Evolutionary conservation across 1,140 invertebrate genomes (phyloP), one percentile per base, ranked within the genome.

Genomic region (Drosophila watanabei): DNA sequence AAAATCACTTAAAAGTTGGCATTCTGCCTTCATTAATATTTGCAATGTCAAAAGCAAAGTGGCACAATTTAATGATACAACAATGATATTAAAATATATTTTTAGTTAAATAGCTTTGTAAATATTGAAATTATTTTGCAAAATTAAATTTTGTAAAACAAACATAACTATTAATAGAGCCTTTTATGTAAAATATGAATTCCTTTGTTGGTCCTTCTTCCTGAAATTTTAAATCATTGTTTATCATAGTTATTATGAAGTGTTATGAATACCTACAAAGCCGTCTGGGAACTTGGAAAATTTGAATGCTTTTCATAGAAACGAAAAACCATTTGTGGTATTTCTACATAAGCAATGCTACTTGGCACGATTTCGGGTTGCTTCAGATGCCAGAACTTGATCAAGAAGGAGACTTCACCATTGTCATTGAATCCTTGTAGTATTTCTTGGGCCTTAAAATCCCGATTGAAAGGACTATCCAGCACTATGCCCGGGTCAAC

Each of bases 1-100:
- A 45, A 79, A 79, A 79, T 79, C 65, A 76, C 72, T 76, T 76
- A 76, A 76, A 73, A 73, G 41, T 60, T 73, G 70, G 45, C 73
- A 76, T 51, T 65, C 45, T 76, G 51, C 54, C 61, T 57, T 65
- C 49, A 61, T 61, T 71, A 61, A 61, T 61, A 71, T 72, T 71
- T 75, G 39, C 39, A 75, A 54, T 75, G 24, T 30, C 43, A n/a
- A 39, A 39, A 28, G 46, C 49, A 41, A 75, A 75, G 52, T 32
- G 46, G 28, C 35, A 52, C 43, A 39, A 41, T 51, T 75, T 59
- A 68, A 57, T 58, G 45, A 14, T 63, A 20, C 10, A 49, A 32
- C 30, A 18, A 41, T 32, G 14, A 13, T 35, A 28, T n/a, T 6
- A 32, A 20, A 18, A 13, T n/a, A 24, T 13, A 20, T 28, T 18